Evolutionary conservation across 2,797 vertebrate genomes (phyloP).

Genomic region (Antrozous pallidus): DNA sequence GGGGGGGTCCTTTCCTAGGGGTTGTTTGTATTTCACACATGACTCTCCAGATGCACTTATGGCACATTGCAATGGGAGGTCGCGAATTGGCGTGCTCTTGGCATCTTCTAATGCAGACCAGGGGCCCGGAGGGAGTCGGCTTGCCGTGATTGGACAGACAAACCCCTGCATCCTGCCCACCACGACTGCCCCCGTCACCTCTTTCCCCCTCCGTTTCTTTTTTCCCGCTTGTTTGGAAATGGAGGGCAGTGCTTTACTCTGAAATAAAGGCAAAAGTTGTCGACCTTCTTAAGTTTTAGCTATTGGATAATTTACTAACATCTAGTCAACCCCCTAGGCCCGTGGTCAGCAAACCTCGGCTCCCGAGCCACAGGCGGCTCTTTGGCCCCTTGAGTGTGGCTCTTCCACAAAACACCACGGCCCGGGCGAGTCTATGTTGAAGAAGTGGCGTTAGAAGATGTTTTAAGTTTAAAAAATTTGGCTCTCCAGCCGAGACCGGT

Average conservation of each 20-base stretch:
- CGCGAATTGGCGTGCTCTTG: background rate
- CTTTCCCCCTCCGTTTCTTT: background rate
- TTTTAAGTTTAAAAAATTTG: too few relatives aligned
- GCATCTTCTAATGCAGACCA: background rate
- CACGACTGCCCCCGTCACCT: background rate
- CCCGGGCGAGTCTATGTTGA: too few relatives aligned
- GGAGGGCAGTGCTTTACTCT: background rate
- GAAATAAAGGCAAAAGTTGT: background rate
- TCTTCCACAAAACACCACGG: too few relatives aligned
- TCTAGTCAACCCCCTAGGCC: too few relatives aligned
- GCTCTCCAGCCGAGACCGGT: too few relatives aligned
- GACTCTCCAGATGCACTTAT: background rate
- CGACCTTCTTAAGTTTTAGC: background rate
- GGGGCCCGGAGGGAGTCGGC: too few relatives aligned
- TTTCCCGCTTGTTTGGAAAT: background rate
- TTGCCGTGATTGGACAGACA: background rate
- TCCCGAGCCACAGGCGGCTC: too few relatives aligned
- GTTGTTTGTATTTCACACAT: background rate
- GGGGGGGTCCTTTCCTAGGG: fast-evolving
- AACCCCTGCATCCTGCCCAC: background rate
- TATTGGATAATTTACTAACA: background rate
- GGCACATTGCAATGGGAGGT: background rate
- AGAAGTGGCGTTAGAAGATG: too few relatives aligned
- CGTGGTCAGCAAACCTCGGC: too few relatives aligned
- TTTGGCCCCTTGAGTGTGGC: too few relatives aligned